Evolutionary conservation across 2,797 vertebrate species (phyloP).

Genomic region (Alectoris magna): DNA sequence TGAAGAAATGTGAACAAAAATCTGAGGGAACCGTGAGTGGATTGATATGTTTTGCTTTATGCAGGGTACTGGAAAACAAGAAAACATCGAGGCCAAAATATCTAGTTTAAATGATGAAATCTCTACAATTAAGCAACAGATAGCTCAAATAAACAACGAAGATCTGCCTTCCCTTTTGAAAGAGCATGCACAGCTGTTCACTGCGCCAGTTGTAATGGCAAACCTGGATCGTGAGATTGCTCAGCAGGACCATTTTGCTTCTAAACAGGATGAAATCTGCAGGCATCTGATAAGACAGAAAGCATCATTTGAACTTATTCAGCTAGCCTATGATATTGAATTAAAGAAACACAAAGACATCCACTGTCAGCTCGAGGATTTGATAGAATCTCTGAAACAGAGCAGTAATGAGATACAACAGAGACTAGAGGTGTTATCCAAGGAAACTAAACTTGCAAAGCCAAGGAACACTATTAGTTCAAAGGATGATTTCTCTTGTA

Average conservation of each 20-base stretch:
- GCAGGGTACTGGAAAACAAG: conserved; percentile 72
- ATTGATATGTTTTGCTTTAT: conserved; percentile 38
- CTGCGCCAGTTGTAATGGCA: conserved; percentile 85
- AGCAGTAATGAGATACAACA: conserved; percentile 65
- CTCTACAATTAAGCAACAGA: conserved; percentile 82
- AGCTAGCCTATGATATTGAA: conserved; percentile 87
- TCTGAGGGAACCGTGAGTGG: neutral
- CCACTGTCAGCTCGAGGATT: conserved; percentile 77
- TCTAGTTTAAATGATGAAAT: conserved; percentile 82
- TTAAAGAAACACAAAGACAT: conserved; percentile 79
- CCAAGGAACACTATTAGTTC: conserved; percentile 81
- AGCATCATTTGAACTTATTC: conserved; percentile 90
- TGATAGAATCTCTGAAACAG: conserved; percentile 78
- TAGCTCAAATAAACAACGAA: conserved; percentile 81
- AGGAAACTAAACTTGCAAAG: conserved; percentile 71
- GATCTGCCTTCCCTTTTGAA: conserved; percentile 83
- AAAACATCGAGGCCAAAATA: conserved; percentile 79
- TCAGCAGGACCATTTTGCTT: conserved; percentile 83
- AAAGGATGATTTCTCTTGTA: conserved; percentile 84
- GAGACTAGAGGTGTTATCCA: conserved; percentile 78
- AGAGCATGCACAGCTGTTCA: conserved; percentile 85
- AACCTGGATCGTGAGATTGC: conserved; percentile 87
- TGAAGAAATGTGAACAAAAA: neutral
- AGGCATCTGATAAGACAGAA: conserved; percentile 90
- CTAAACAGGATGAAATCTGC: conserved; percentile 86